Conservation (phyloP, 2,888 invertebrate genomes). For the Diloba caeruleocephala region DNA sequence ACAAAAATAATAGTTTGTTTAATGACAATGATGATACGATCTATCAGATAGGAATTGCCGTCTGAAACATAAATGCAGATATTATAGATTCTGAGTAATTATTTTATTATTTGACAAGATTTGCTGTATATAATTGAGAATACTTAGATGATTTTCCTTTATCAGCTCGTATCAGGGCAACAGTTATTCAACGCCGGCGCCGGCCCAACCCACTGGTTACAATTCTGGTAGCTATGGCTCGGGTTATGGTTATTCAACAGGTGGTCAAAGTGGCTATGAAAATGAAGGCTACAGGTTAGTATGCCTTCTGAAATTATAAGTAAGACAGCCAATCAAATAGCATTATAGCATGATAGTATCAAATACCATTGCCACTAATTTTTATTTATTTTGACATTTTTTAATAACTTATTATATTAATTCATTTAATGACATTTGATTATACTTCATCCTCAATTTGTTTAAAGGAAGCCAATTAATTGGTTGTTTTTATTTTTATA, state of each 20-base stretch:
- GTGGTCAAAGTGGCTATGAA: conserved; percentile 76
- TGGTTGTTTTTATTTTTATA: too few species aligned
- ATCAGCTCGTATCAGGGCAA: conserved; percentile 78
- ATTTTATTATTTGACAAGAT: not conserved
- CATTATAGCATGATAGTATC: too few species aligned
- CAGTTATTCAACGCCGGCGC: conserved; percentile 73
- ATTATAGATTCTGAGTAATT: conserved; percentile 69
- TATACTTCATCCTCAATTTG: too few species aligned
- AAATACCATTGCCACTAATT: too few species aligned
- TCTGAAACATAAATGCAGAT: conserved; percentile 85
- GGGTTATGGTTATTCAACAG: conserved; percentile 80
- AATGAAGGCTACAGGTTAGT: conserved; percentile 80
- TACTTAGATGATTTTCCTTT: conserved; percentile 21
- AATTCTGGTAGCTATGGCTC: conserved; percentile 75
- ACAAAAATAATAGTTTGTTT: too few species aligned
- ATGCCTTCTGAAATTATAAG: too few species aligned
- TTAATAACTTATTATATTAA: too few species aligned
- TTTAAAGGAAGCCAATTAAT: too few species aligned
- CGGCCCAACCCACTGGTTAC: conserved; percentile 72
- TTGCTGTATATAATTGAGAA: not conserved
- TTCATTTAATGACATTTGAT: too few species aligned
- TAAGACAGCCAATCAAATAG: too few species aligned
- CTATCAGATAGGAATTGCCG: conserved; percentile 85
- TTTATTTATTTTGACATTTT: too few species aligned
- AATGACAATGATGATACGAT: conserved; percentile 59